Conservation (phyloP, 1,140 invertebrate genomes). For the Lepidurus couesii region DNA sequence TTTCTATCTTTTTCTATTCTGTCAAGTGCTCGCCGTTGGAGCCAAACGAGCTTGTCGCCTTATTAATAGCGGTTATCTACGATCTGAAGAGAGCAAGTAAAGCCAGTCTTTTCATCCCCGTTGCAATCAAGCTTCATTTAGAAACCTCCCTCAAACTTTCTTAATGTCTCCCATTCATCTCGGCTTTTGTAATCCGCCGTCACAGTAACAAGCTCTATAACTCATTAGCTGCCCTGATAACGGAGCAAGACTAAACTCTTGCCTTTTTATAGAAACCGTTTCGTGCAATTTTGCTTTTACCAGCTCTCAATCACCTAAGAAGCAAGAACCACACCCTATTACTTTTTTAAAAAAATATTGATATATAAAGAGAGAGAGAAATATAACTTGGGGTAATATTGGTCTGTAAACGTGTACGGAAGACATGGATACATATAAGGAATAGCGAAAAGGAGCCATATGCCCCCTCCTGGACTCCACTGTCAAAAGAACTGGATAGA, state of each 20-base stretch:
- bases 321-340: background rate
- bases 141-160: background rate
- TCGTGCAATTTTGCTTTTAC: background rate
- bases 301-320: background rate
- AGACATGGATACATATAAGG: background rate
- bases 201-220: slow-evolving; percentile 15
- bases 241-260: background rate
- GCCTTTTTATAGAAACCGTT: background rate
- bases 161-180: slow-evolving; percentile 14
- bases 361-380: too few species aligned
- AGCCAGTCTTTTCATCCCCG: background rate
- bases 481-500: slow-evolving; percentile 5
- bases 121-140: slow-evolving; percentile 20
- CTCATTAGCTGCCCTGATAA: background rate
- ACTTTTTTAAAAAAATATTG: too few species aligned
- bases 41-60: background rate
- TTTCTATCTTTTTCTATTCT: background rate
- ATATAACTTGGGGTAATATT: background rate
- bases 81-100: background rate
- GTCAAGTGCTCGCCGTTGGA: background rate
- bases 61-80: slow-evolving; percentile 20
- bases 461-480: slow-evolving; percentile 9
- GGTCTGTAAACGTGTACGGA: slow-evolving; percentile 10
- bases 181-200: slow-evolving; percentile 13
- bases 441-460: background rate